Evolutionary conservation across 1,140 invertebrate genomes (phyloP).

Genomic region (Ceratosolen solmsi): DNA sequence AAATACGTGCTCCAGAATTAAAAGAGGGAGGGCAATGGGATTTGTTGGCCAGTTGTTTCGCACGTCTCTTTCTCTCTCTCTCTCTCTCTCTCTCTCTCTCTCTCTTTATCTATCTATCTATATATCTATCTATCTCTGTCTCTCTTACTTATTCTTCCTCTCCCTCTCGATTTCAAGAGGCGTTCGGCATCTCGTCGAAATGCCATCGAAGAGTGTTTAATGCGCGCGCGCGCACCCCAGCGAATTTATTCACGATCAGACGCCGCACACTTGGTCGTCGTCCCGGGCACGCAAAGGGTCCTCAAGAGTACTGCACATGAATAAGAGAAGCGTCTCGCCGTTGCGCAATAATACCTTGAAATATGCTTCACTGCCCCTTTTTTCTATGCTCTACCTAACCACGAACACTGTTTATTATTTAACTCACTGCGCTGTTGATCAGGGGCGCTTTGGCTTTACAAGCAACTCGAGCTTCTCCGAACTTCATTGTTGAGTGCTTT

Average conservation of each 20-base stretch:
- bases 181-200: conserved; percentile 31
- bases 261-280: conserved; percentile 15
- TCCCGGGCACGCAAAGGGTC: not conserved
- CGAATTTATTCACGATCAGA: conserved; percentile 47
- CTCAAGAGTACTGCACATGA: not conserved
- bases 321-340: conserved; percentile 21
- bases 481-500: not conserved
- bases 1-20: conserved; percentile 28
- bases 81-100: not conserved
- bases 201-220: conserved; percentile 52
- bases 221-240: conserved; percentile 52
- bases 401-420: conserved; percentile 1
- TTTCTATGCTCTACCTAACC: not conserved
- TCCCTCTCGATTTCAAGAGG: not conserved
- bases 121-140: not conserved
- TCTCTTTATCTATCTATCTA: no score
- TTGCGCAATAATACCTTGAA: not conserved
- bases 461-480: not conserved
- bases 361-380: conserved; percentile 16
- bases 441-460: not conserved
- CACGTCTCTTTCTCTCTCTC: not conserved
- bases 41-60: conserved; percentile 31
- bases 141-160: not conserved
- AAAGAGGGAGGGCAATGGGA: not conserved
- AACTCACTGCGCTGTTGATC: not conserved